These are phyloP conservation scores for Melinopterus prodromus DNA, from an alignment of 2,888 invertebrate genomes.

Conservation along the genomic window DNA sequence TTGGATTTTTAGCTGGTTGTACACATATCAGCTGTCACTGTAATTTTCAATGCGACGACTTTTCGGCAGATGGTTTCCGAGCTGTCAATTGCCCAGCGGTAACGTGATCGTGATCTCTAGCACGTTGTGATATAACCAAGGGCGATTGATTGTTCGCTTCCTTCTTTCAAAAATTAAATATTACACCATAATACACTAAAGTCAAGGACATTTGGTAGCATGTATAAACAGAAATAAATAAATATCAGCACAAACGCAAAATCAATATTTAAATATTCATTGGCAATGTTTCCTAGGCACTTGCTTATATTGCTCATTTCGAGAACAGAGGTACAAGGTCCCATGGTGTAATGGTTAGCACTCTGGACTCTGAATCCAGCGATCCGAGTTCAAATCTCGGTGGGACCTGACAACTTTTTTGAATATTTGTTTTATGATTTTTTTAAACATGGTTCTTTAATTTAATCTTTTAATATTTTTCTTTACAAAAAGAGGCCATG, in stretches of 20 bases:
- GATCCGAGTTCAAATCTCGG: conserved; percentile 84
- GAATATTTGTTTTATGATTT: background rate
- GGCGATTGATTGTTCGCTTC: background rate
- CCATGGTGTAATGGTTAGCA: conserved; percentile 82
- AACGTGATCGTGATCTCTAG: background rate
- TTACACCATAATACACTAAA: background rate
- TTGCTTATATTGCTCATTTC: background rate
- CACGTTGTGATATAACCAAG: background rate
- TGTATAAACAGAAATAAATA: background rate
- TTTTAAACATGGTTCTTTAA: no score
- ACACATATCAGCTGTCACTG: conserved; percentile 23
- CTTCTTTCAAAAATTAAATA: background rate
- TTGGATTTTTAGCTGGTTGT: background rate
- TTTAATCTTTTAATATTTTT: no score
- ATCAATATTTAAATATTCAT: background rate
- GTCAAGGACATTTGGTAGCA: background rate
- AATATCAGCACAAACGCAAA: background rate
- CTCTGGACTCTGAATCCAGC: conserved; percentile 83
- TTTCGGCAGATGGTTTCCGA: background rate
- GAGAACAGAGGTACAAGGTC: conserved; percentile 56
- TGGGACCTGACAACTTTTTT: conserved; percentile 64
- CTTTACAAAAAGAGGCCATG: no score
- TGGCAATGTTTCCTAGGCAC: background rate
- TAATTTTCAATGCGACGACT: conserved; percentile 10
- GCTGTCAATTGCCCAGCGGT: background rate